These are phyloP conservation scores for Hydropsyche tenuis DNA, from an alignment of 1,140 invertebrate species.

Conservation along the genomic window DNA sequence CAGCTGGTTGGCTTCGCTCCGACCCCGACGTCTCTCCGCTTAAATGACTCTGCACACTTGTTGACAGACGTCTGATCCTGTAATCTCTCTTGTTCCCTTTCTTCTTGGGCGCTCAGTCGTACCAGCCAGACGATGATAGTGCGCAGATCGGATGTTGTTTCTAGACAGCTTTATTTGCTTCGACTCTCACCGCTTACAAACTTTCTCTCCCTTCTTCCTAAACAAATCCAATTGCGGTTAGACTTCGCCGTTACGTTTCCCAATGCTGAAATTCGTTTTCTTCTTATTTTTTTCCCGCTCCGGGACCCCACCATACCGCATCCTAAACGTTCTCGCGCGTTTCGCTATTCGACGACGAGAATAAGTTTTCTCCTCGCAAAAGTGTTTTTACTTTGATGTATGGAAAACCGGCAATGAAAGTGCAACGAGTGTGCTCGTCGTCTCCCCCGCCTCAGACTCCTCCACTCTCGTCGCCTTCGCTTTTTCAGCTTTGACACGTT, in stretches of 20 bases:
- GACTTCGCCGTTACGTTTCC: conserved; percentile 6
- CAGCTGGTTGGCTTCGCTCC: not conserved
- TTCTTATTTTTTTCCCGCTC: not conserved
- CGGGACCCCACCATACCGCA: not conserved
- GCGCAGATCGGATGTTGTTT: conserved; percentile 37
- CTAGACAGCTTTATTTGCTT: conserved; percentile 35
- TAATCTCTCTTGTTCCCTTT: conserved; percentile 38
- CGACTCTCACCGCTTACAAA: conserved; percentile 2
- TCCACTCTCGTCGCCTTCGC: not conserved
- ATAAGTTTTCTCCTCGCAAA: too few relatives aligned
- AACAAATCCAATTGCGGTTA: conserved; percentile 28
- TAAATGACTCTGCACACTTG: conserved; percentile 37
- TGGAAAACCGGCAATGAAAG: too few relatives aligned
- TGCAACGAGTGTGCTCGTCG: too few relatives aligned
- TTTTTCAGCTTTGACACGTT: conserved; percentile 23
- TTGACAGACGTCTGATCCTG: conserved; percentile 39
- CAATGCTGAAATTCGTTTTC: not conserved
- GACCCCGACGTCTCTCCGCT: conserved; percentile 8
- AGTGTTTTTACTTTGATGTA: too few relatives aligned
- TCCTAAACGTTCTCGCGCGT: not conserved
- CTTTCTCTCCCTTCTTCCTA: conserved; percentile 15
- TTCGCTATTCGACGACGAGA: not conserved
- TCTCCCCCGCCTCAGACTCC: too few relatives aligned
- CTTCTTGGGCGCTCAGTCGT: conserved; percentile 35
- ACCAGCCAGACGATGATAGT: conserved; percentile 29